phyloP scores from a whole-genome alignment of 2,888 invertebrate species.

The Myathropa florea region DNA sequence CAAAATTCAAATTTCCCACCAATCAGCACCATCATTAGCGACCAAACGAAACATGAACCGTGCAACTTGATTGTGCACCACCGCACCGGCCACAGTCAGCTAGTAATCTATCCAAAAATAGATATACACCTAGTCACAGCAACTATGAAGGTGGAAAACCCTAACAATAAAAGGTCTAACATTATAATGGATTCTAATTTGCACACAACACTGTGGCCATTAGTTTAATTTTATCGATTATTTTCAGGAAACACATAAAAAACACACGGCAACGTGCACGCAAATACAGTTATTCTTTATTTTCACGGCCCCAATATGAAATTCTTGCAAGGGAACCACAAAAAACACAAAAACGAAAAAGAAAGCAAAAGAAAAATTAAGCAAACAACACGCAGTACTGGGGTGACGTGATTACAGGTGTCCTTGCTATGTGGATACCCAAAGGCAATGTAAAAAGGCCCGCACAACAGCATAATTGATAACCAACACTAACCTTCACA shows the following conservation, averaged over 20 bases:
- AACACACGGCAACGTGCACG: constrained; percentile 34
- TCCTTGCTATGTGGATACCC: constrained; percentile 37
- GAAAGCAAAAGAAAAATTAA: background rate
- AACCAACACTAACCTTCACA: constrained; percentile 50
- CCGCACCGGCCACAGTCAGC: background rate
- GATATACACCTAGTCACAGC: background rate
- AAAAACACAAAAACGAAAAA: constrained; percentile 3
- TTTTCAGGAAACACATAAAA: constrained; percentile 25
- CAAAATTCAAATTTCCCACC: constrained; percentile 57
- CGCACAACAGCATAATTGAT: constrained; percentile 41
- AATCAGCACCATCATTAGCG: constrained; percentile 39
- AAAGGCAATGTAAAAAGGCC: background rate
- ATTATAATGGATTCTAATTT: constrained; percentile 37
- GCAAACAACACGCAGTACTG: constrained; percentile 24
- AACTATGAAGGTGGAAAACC: background rate
- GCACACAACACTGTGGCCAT: constrained; percentile 46
- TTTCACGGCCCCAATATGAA: constrained; percentile 14
- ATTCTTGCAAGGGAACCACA: background rate
- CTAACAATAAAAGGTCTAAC: constrained; percentile 7
- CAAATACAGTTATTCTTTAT: too few species aligned
- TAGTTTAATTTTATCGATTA: constrained; percentile 67
- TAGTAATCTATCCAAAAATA: constrained; percentile 39
- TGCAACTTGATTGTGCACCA: constrained; percentile 35
- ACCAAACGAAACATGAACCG: constrained; percentile 28
- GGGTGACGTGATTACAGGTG: constrained; percentile 67